These are phyloP conservation scores for Chinchilla lanigera DNA, from an alignment of 2,113 vertebrate species.

Conservation along the genomic window DNA sequence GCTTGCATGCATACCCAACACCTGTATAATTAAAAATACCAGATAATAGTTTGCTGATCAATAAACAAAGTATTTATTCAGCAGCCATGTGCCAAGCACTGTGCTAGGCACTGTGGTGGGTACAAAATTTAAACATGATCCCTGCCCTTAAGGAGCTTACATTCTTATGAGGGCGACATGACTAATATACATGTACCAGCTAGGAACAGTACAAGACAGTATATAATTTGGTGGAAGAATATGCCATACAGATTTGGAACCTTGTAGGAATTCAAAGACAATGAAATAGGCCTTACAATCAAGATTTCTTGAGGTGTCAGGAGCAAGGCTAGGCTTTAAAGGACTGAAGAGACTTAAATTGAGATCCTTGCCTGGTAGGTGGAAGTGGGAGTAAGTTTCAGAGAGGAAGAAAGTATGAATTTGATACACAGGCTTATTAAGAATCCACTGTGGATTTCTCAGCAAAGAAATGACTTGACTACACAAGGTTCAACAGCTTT, in stretches of 20 bases:
- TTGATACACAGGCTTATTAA: neutral
- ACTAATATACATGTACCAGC: conserved; percentile 59
- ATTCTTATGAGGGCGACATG: conserved; percentile 67
- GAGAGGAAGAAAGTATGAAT: conserved; percentile 37
- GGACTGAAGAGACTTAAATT: conserved; percentile 10
- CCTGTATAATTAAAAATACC: conserved; percentile 71
- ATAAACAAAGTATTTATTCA: conserved; percentile 77
- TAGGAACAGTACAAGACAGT: conserved; percentile 61
- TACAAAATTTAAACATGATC: conserved; percentile 73
- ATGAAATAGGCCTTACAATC: conserved; percentile 30
- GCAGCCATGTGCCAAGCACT: conserved; percentile 75
- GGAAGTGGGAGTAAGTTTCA: neutral
- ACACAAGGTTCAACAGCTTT: conserved; percentile 1
- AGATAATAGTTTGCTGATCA: conserved; percentile 70
- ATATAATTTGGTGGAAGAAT: conserved; percentile 50
- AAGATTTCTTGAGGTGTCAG: conserved; percentile 38
- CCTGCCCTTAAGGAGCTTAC: conserved; percentile 79
- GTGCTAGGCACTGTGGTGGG: conserved; percentile 73
- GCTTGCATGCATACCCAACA: neutral
- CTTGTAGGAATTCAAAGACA: conserved; percentile 55
- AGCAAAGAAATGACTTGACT: conserved; percentile 26
- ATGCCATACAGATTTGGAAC: conserved; percentile 55
- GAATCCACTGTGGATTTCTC: conserved; percentile 10
- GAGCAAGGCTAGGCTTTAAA: conserved; percentile 31
- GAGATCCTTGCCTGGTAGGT: neutral